Base-by-base conservation (phyloP, 1,140 invertebrate species). In the Pseudoatta argentina region DNA sequence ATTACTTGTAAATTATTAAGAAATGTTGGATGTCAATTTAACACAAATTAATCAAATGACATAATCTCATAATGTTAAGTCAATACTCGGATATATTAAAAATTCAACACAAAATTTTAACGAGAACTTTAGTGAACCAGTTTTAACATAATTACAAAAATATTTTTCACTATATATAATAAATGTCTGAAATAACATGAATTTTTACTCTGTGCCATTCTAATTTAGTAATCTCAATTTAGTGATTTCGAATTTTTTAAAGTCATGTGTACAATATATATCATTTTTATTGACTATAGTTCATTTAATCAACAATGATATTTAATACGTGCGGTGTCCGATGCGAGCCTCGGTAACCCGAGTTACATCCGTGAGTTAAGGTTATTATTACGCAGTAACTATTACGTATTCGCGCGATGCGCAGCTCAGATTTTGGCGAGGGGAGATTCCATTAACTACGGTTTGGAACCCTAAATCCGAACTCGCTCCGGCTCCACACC, bases 311-410 rank as follows among this genome's bases (percentile, higher is more conserved):
- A 8, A 16, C 18, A 57, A 81, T 44, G 78, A 81, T n/a, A 81
- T n/a, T 57, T 71, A 64, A 81, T 81, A 81, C 16, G 21, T n/a
- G 30, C 21, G 16, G n/a, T 30, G 18, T 71, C 27, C 48, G 30
- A 71, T 5, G 75, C 59, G 48, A 57, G 77, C 21, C 61, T 4
- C 18, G 5, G 66, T 81, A 81, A 72, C 34, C 21, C 30, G 51
- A 39, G 66, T 71, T 81, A 57, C 34, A 81, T 59, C 21, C 61
- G 44, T 34, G 51, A 81, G 51, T 72, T 81, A 81, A 81, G 78
- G 51, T 81, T 71, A 72, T 81, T 81, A 81, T 81, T 72, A 81
- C 66, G 78, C 78, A 72, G 66, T 69, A 81, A 81, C 78, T 81
- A 81, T 81, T 81, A 81, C 51, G 78, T 81, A 81, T 72, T 81